These are phyloP conservation scores for Drosophila serrata DNA, from an alignment of 1,140 invertebrate species.

Conservation along the genomic window DNA sequence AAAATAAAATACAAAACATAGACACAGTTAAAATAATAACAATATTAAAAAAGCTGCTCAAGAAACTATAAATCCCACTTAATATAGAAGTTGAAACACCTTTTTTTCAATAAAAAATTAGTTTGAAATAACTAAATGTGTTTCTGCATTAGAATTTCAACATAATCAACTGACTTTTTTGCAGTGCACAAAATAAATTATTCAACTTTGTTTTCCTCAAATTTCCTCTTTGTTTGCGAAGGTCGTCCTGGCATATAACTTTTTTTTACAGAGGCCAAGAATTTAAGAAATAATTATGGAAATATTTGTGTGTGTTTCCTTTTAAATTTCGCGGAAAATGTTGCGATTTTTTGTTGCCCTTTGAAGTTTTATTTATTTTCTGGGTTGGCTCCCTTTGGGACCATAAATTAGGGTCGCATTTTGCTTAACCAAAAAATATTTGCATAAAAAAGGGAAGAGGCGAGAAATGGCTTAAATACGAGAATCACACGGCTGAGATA, in stretches of 20 bases:
- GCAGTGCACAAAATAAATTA: conserved; percentile 35
- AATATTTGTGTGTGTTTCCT: conserved; percentile 16
- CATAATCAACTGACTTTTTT: not conserved
- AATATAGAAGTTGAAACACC: no score
- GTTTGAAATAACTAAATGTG: no score
- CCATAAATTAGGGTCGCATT: conserved; percentile 52
- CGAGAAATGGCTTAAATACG: conserved; percentile 58
- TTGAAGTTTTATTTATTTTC: conserved; percentile 33
- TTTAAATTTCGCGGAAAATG: conserved; percentile 45
- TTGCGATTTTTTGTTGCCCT: conserved; percentile 39
- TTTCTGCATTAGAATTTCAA: no score
- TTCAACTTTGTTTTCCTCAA: conserved; percentile 51
- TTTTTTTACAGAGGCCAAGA: conserved; percentile 9
- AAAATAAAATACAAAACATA: not conserved
- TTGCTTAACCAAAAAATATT: conserved; percentile 62
- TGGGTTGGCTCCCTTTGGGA: conserved; percentile 12
- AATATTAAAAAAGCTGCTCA: not conserved
- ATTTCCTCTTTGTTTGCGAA: conserved; percentile 45
- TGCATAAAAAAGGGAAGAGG: conserved; percentile 54
- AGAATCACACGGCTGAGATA: conserved; percentile 57
- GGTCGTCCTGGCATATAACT: conserved; percentile 39
- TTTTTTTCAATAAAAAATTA: not conserved
- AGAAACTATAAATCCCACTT: not conserved
- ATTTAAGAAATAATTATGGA: conserved; percentile 39
- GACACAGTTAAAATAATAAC: not conserved